phyloP scores from a whole-genome alignment of 2,888 invertebrate species.

The Carterocephalus palaemon region DNA sequence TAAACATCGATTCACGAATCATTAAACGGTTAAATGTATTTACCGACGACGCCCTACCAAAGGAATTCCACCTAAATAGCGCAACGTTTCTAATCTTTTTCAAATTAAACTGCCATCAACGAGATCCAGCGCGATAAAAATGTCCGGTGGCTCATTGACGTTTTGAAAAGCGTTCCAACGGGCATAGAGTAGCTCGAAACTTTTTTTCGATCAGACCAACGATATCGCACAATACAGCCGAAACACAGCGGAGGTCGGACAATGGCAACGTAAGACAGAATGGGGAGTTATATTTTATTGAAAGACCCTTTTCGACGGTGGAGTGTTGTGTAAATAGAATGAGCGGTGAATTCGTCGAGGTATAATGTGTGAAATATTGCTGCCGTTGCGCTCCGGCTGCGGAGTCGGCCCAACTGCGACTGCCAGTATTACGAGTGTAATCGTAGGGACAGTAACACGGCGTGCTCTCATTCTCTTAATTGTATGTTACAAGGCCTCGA shows the following conservation, averaged over 20 bases:
- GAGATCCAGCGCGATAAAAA: conserved; percentile 55
- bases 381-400: conserved; percentile 35
- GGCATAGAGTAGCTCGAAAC: conserved; percentile 36
- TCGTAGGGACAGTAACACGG: conserved; percentile 26
- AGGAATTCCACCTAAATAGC: conserved; percentile 30
- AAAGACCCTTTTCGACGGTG: conserved; percentile 70
- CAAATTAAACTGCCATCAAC: conserved; percentile 51
- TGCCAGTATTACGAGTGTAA: conserved; percentile 47
- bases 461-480: no score
- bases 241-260: conserved; percentile 52
- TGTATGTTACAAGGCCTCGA: no score
- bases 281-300: conserved; percentile 76
- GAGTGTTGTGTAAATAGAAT: conserved; percentile 77
- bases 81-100: conserved; percentile 47
- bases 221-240: conserved; percentile 56
- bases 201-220: conserved; percentile 45
- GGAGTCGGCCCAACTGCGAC: conserved; percentile 34
- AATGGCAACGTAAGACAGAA: conserved; percentile 65
- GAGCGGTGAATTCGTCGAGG: conserved; percentile 52
- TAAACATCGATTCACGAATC: conserved; percentile 55
- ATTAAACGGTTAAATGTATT: conserved; percentile 49
- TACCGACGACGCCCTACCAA: conserved; percentile 28
- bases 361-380: conserved; percentile 69
- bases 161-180: conserved; percentile 43
- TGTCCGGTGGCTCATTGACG: conserved; percentile 59